Evolutionary conservation across 1,140 invertebrate genomes (phyloP), one percentile per base, ranked within the genome.

Genomic region (Drosophila pandora): DNA sequence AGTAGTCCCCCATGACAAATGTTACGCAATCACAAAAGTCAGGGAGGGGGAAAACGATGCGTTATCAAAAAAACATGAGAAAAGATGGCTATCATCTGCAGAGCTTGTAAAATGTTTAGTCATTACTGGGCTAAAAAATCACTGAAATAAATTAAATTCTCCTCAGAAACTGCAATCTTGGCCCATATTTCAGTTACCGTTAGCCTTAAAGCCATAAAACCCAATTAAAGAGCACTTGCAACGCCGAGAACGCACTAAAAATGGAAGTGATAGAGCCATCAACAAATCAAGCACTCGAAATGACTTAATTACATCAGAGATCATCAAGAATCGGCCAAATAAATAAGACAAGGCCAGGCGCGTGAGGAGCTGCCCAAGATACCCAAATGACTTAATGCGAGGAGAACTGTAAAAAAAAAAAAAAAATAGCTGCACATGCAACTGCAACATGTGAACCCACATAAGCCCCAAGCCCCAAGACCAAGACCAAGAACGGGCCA

Each of bases 1-100:
- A 49, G 45, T 41, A 56, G 65, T 54, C 76, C 61, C 61, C 76
- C 67, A 84, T 77, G 68, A 79, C 76, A 84, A 84, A 79, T 84
- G 59, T 74, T 61, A 67, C 28, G 58, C 60, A 85, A 80, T 85
- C 68, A 85, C 67, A 73, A 77, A 37, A 58, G 58, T 54, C 13
- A 63, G 32, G 30, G 52, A 28, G 4, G n/a, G 23, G 8, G 22
- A 1, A 0, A 21, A 7, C 1, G 2, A 12, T 13, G 25, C 5
- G 10, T 37, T 37, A 37, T 37, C 34, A n/a, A 37, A n/a, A 37
- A 37, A 37, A 12, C 34, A 12, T 37, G 12, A 37, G 34, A 37
- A n/a, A 37, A 37, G 34, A 37, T 37, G 34, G 10, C 34, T 37
- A 37, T 37, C 12, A 37, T 37, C 3, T 37, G 34, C 39, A 41